Percentiles rank a stretch among this genome's conserved stretches.
Conservation (phyloP, 2,888 invertebrate species). For the Machimus rusticus region DNA sequence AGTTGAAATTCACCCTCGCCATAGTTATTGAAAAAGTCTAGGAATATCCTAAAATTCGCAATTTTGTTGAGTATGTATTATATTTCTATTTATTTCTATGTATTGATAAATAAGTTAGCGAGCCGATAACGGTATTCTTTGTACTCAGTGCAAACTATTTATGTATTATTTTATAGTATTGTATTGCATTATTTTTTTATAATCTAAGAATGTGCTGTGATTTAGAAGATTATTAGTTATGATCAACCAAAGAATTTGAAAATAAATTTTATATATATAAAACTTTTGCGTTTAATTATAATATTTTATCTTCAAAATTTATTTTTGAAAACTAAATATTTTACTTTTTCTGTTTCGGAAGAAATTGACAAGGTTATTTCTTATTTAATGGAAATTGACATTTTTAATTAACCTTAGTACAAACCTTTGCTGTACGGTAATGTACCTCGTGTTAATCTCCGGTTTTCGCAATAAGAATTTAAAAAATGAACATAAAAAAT, state of each 20-base stretch:
- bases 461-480: too few species aligned
- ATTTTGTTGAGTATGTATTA: too few species aligned
- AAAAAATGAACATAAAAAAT: too few species aligned
- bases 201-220: neutral
- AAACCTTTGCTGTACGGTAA: too few species aligned
- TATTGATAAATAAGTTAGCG: neutral
- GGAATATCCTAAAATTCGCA: neutral
- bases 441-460: too few species aligned
- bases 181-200: neutral
- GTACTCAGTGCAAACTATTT: neutral
- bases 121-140: neutral
- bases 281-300: neutral
- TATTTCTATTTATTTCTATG: neutral
- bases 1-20: slow-evolving; percentile 53
- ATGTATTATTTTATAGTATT: neutral
- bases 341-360: too few species aligned
- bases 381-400: too few species aligned
- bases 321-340: neutral
- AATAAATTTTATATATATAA: neutral
- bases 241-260: neutral
- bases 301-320: neutral
- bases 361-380: too few species aligned
- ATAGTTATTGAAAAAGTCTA: slow-evolving; percentile 44
- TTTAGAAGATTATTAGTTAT: neutral
- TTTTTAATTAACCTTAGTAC: too few species aligned